Base-by-base conservation (phyloP, 2,113 vertebrate genomes). In the Fukomys damarensis region DNA sequence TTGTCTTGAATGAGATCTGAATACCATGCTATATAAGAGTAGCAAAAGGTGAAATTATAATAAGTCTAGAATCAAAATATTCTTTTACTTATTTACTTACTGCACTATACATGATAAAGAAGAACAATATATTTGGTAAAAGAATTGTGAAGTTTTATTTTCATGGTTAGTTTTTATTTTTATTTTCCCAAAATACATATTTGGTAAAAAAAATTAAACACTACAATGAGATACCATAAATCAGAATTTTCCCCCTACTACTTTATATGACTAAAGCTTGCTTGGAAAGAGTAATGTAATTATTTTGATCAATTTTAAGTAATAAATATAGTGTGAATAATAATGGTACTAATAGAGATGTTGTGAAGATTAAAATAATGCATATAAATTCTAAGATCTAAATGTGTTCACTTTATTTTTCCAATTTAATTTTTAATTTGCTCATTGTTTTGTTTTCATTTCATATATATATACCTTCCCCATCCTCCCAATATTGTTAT, bases 251-350 rank as follows among this genome's bases (percentile, higher is more conserved):
- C 6, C 46, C 22, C 35, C 3, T 93, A 41, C 41, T 76, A 84
- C 41, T 84, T 77, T 26, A 12, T 84, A 30, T 93, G 56, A 38
- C 5, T 65, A 81, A 87, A 16, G 12, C 22, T 92, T 54, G 26
- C 22, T 43, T 30, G 63, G 56, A 81, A 81, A 81, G 20, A 38
- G 22, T 61, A 24, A 24, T 61, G 22, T 3, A 87, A 65, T 82
- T 92, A 72, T 65, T 83, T 88, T 87, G 30, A 82, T 11, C 7
- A 89, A n/a, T 68, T 77, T 95, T 9, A 52, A 95, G 89, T 76
- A 77, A 41, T 32, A 41, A 72, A 1, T 11, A 1, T 92, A 38
- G 74, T 65, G 8, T 92, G 65, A 87, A n/a, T 65, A 54, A 80
- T 63, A 68, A 82, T 38, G 26, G 17, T 38, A 16, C 6, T 82